Percentiles rank a stretch among this genome's conserved stretches.
These are phyloP conservation scores for Ailurus styani DNA, from an alignment of 2,113 vertebrate genomes.

Conservation along the genomic window DNA sequence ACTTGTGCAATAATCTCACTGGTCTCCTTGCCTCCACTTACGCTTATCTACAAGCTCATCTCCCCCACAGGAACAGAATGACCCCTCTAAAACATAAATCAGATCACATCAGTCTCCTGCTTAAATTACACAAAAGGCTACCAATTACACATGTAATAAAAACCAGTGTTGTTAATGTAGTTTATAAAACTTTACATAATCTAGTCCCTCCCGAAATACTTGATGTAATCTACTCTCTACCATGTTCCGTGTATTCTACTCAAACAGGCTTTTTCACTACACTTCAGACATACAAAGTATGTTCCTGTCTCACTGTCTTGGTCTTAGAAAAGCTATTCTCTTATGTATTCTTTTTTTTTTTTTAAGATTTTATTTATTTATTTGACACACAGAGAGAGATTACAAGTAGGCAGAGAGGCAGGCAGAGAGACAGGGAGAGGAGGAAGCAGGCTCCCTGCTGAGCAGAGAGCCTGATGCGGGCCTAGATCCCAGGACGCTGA, in stretches of 20 bases:
- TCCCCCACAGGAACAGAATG: neutral
- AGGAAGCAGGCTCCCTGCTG: no score
- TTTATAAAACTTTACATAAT: neutral
- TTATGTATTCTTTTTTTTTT: neutral
- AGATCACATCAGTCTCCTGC: neutral
- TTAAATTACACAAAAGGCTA: neutral
- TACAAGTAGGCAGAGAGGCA: no score
- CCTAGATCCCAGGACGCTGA: no score
- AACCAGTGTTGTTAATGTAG: neutral
- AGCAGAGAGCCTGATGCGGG: no score
- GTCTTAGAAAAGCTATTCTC: neutral
- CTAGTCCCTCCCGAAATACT: neutral
- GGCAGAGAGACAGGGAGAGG: no score
- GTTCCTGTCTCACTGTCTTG: neutral
- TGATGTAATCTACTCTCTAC: neutral
- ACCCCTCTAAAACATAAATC: neutral
- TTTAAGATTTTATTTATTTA: no score
- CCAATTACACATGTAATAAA: neutral
- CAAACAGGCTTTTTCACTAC: neutral
- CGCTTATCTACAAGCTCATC: neutral
- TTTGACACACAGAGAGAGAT: no score
- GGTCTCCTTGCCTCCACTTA: neutral
- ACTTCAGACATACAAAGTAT: neutral
- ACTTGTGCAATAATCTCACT: neutral
- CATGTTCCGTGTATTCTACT: neutral